Percentiles rank a stretch among this genome's conserved stretches.
phyloP scores from a whole-genome alignment of 2,797 vertebrate species.

The Artibeus lituratus region DNA sequence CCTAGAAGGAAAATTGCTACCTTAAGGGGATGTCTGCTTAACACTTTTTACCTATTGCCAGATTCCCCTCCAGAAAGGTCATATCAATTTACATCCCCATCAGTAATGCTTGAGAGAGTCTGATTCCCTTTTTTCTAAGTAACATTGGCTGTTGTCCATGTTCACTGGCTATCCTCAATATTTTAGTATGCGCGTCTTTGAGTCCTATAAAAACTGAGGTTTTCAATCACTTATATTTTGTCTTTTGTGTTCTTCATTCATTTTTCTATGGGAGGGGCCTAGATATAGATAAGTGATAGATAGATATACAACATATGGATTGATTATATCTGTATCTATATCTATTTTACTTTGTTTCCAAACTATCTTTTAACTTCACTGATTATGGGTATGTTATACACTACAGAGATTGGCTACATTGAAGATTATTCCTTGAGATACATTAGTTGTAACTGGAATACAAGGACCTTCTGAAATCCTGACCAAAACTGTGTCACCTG shows the following conservation, averaged over 20 bases:
- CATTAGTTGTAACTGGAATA: background rate
- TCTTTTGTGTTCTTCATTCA: background rate
- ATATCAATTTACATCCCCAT: background rate
- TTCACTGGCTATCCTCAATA: background rate
- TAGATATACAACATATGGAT: background rate
- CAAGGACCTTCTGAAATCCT: background rate
- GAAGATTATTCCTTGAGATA: background rate
- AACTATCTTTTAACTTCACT: background rate
- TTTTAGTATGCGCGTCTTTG: background rate
- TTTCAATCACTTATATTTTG: background rate
- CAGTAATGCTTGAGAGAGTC: background rate
- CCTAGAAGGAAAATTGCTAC: background rate
- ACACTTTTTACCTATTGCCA: background rate
- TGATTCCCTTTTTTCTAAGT: background rate
- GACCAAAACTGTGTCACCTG: background rate
- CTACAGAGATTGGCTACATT: background rate
- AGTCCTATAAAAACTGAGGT: background rate
- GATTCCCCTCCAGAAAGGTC: conserved; percentile 22
- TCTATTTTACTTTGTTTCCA: background rate
- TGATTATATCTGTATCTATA: background rate
- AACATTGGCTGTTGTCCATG: background rate
- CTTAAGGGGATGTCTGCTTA: background rate
- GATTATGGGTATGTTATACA: background rate
- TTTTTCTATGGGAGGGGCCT: background rate
- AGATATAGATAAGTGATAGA: background rate